A percentile compares a stretch with the other conserved stretches of the same genome.
phyloP scores from a whole-genome alignment of 1,140 invertebrate genomes.

The Cecropterus lyciades region DNA sequence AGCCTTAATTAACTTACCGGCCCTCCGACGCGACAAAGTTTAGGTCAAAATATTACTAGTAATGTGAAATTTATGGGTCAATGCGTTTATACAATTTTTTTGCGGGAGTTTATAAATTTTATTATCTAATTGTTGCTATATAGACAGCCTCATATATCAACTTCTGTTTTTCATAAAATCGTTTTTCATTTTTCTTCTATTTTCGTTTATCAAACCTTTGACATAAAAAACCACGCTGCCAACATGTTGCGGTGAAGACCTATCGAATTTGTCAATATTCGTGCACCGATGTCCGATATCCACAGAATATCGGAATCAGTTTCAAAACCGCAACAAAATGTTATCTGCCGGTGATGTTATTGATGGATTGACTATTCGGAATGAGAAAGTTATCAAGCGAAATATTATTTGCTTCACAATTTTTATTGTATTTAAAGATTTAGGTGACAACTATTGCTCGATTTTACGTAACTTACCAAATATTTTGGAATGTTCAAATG shows the following conservation, averaged over 20 bases:
- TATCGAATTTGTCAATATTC: slow-evolving; percentile 51
- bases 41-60: too few species aligned
- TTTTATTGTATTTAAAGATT: too few species aligned
- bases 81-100: too few species aligned
- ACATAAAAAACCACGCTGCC: slow-evolving; percentile 21
- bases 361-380: slow-evolving; percentile 16
- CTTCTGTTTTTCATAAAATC: background rate
- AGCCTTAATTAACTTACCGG: too few species aligned
- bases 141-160: background rate
- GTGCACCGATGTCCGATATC: slow-evolving; percentile 13
- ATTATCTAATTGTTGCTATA: too few species aligned
- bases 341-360: slow-evolving; percentile 9
- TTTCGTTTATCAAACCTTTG: slow-evolving; percentile 17
- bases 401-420: too few species aligned
- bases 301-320: slow-evolving; percentile 43
- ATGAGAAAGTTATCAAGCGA: slow-evolving; percentile 1
- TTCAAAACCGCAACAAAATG: slow-evolving; percentile 48
- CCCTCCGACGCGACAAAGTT: too few species aligned
- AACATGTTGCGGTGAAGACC: slow-evolving; percentile 45
- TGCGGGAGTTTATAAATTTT: too few species aligned
- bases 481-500: too few species aligned
- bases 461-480: too few species aligned
- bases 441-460: too few species aligned
- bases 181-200: slow-evolving; percentile 7
- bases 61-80: too few species aligned